Evolutionary conservation across 1,140 invertebrate species (phyloP).

Genomic region (Drosophila punjabiensis): DNA sequence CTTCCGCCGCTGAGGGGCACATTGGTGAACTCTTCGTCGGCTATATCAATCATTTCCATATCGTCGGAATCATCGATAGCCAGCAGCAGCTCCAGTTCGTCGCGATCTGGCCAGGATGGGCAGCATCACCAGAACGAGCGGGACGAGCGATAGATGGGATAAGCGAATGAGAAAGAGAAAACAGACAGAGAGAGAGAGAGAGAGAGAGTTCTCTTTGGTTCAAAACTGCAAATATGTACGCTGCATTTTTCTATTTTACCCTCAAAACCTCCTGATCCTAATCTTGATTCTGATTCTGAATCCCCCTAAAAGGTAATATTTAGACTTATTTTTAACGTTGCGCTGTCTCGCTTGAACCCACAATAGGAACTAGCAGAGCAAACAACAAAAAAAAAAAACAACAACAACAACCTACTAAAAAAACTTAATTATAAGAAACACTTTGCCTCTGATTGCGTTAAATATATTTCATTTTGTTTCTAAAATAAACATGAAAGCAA

Average conservation of each 20-base stretch:
- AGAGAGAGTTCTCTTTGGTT: conserved; percentile 13
- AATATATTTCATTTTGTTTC: conserved; percentile 74
- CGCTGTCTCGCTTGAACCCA: conserved; percentile 47
- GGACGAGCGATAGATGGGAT: conserved; percentile 34
- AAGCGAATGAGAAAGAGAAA: conserved; percentile 23
- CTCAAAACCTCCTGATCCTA: background rate
- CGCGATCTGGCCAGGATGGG: conserved; percentile 61
- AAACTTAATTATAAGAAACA: conserved; percentile 19
- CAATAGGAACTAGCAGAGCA: conserved; percentile 3
- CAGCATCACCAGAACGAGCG: conserved; percentile 32
- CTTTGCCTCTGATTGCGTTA: conserved; percentile 64
- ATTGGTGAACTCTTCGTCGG: conserved; percentile 72
- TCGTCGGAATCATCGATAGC: conserved; percentile 81
- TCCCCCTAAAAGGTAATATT: conserved; percentile 18
- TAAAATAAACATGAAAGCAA: conserved; percentile 74
- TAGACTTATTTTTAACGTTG: conserved; percentile 25
- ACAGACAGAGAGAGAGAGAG: conserved; percentile 22
- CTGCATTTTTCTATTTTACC: conserved; percentile 44
- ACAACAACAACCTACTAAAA: conserved; percentile 27
- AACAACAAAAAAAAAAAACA: background rate
- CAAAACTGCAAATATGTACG: conserved; percentile 30
- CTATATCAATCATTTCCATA: conserved; percentile 83
- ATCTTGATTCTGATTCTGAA: conserved; percentile 1
- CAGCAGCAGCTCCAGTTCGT: conserved; percentile 66
- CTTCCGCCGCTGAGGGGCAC: conserved; percentile 65